A percentile compares a stretch with the other conserved stretches of the same genome.
Conservation (phyloP, 2,888 invertebrate genomes). For the Tetragnatha montana region DNA sequence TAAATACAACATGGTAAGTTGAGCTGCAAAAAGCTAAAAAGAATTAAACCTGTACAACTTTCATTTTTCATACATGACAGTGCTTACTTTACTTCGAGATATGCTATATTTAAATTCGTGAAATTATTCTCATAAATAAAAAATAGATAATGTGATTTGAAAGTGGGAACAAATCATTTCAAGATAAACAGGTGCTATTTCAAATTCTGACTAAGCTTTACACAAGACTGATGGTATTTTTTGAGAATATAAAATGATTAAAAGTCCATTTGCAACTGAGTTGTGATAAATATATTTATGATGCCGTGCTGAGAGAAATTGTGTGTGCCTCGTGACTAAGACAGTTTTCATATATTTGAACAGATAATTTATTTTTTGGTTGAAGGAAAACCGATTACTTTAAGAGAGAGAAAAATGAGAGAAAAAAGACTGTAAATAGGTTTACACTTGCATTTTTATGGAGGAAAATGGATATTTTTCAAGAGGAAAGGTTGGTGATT, state of each 20-base stretch:
- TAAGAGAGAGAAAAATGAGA: background rate
- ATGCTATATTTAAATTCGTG: no score
- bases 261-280: background rate
- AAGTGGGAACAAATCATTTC: background rate
- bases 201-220: background rate
- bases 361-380: background rate
- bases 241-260: background rate
- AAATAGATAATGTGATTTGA: background rate
- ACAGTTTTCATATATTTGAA: background rate
- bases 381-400: background rate
- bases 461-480: background rate
- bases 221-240: background rate
- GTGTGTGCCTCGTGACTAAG: background rate
- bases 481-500: background rate
- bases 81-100: no score
- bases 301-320: background rate
- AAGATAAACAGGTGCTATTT: background rate
- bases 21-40: no score
- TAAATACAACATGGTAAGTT: no score
- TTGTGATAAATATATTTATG: background rate
- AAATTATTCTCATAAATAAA: no score
- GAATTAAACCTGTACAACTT: no score
- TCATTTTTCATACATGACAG: no score
- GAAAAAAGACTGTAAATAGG: background rate
- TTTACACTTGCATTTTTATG: background rate